Evolutionary conservation across 2,797 vertebrate genomes (phyloP), one percentile per base, ranked within the genome.

Genomic region (Pogonophryne albipinna): DNA sequence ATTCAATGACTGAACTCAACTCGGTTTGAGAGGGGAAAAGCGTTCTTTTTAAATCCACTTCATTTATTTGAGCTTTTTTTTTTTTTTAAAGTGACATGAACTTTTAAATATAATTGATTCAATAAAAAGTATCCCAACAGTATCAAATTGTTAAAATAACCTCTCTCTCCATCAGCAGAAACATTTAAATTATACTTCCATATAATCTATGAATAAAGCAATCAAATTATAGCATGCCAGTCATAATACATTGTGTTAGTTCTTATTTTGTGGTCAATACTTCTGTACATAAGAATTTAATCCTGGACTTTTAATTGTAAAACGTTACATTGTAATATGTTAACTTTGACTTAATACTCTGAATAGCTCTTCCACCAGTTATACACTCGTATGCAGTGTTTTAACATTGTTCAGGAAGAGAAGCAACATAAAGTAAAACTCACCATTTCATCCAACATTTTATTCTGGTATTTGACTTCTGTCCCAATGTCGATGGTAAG

Each of bases 401-500:
- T 7, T 38, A 38, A 38, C 34, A 9, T 38, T 38, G 34, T 38
- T 27, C 34, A 50, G 5, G 14, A 50, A 50, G 11, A 41, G 34
- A 10, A 27, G 17, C 1, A 17, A 49, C 15, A 17, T 1, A 42
- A 76, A 79, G 16, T 42, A 42, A 79, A 87, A 84, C 97, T 95
- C 92, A 99, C 98, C 97, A 99, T 99, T 15, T 98, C 97, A 2
- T 93, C 84, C 84, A 99, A 85, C 85, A 99, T 91, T 87, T 95
- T 98, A 91, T 99, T 99, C 55, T 99, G 98, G 78, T 93, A 90
- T 91, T 97, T 99, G 50, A 99, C 97, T 94, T 99, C 98, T 63
- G 96, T 96, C 83, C 98, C 98, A 65, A 99, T 99, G 87, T 99
- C 98, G 87, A 99, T 99, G 4, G 98, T 93, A 82, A 99, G 95